Conservation (phyloP, 2,113 vertebrate species). For the Rhinopomastus cyanomelas region DNA sequence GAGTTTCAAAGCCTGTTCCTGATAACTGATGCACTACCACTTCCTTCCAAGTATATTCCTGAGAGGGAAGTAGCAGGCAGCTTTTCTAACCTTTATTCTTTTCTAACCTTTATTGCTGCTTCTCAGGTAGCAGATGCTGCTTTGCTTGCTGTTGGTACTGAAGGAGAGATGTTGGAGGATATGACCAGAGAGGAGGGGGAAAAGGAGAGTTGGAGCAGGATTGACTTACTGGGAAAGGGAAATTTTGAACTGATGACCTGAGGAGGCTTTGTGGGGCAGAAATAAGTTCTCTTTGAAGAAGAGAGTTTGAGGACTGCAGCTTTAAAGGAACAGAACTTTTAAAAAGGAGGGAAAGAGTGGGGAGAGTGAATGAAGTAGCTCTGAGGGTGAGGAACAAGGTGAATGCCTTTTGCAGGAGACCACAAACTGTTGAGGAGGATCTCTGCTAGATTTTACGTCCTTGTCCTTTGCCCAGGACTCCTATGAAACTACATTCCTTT, state of each 20-base stretch:
- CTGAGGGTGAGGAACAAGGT: neutral
- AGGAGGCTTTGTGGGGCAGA: neutral
- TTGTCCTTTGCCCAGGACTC: neutral
- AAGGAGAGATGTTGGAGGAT: neutral
- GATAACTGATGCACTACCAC: fast-evolving
- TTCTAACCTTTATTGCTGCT: neutral
- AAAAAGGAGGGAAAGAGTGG: neutral
- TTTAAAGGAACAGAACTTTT: neutral
- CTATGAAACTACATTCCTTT: neutral
- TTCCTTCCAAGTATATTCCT: neutral
- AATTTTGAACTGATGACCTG: neutral
- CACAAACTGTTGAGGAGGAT: neutral
- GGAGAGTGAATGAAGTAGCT: neutral
- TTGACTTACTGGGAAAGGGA: neutral
- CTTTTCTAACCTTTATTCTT: neutral
- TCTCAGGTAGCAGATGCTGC: conserved; percentile 1
- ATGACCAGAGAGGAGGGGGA: neutral
- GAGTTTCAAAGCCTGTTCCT: neutral
- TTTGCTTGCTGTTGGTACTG: neutral
- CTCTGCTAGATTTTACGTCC: neutral
- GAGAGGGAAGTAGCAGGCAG: neutral
- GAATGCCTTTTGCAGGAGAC: neutral
- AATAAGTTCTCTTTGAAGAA: neutral
- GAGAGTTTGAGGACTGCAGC: neutral
- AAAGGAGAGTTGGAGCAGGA: neutral